Base-by-base conservation (phyloP, 1,140 invertebrate species). In the Rhagoletis zephyria region DNA sequence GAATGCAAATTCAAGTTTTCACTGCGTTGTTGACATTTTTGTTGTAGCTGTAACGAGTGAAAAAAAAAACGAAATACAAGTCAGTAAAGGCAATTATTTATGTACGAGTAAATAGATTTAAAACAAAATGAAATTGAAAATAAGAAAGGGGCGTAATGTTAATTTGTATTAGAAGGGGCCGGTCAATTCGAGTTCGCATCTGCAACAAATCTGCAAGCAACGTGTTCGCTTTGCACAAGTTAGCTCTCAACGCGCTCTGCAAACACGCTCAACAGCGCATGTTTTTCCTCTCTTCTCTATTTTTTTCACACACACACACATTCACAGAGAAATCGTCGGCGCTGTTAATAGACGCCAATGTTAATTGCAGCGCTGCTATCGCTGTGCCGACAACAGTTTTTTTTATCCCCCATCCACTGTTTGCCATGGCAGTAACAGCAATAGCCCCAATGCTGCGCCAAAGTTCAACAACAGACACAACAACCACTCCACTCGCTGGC, bases 31-130 rank as follows among this genome's bases (percentile, higher is more conserved):
- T 42, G 51, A 59, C 51, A 85, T 61, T 63, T 60, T 85, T 85
- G 59, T 14, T 85, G 60, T 6, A 63, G 60, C 85, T 85, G 60
- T 9, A 85, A 85, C 5, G n/a, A 61, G 19, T 16, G 60, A 9
- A 85, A 81, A 81, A 51, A n/a, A 16, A 64, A 64, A 64, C 9
- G 63, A n/a, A 77, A 81, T 59, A 48, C 14, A 19, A 30, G n/a
- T 56, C 45, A 81, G 16, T 19, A 81, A 81, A 81, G 45, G 5
- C 51, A 81, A 7, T 14, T 63, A 56, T 9, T 30, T 30, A 30
- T 30, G 30, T 30, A 30, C 30, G 30, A 30, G 30, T 30, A 30
- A 30, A 30, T 30, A 30, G 30, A 30, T 30, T 30, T 30, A 30
- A 30, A 30, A 30, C 30, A 30, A 30, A 30, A 30, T 30, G 30